Percentiles rank a stretch among this genome's conserved stretches.
These are phyloP conservation scores for Pristionchus exspectatus DNA, from an alignment of 2,888 invertebrate genomes.

Conservation along the genomic window DNA sequence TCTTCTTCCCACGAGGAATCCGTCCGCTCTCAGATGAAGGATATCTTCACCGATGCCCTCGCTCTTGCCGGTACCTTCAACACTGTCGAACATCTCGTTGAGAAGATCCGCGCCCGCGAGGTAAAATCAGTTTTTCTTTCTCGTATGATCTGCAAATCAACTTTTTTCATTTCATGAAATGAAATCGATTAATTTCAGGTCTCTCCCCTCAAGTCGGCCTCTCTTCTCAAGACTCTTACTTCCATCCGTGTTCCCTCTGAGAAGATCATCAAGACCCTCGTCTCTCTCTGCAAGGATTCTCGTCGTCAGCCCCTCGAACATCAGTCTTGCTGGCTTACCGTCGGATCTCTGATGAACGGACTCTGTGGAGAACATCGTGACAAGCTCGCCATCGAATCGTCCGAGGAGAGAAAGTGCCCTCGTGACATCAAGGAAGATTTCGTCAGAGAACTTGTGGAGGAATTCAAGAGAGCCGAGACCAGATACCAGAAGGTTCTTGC, in stretches of 20 bases:
- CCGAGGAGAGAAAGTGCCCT: conserved; percentile 31
- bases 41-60: conserved; percentile 69
- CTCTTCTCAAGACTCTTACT: conserved; percentile 57
- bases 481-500: conserved; percentile 72
- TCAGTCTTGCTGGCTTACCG: conserved; percentile 71
- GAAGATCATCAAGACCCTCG: conserved; percentile 56
- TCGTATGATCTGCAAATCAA: too few relatives aligned
- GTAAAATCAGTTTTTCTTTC: too few relatives aligned
- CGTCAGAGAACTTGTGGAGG: conserved; percentile 61
- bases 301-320: conserved; percentile 62
- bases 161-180: too few relatives aligned
- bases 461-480: conserved; percentile 62
- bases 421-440: conserved; percentile 66
- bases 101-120: conserved; percentile 63
- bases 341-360: conserved; percentile 69
- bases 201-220: conserved; percentile 45
- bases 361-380: conserved; percentile 67
- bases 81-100: conserved; percentile 63
- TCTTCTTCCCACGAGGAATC: conserved; percentile 50
- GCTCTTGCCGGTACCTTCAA: conserved; percentile 71
- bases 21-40: conserved; percentile 60
- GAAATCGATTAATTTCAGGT: conserved; percentile 56
- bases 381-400: conserved; percentile 46
- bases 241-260: conserved; percentile 59
- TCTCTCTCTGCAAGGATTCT: conserved; percentile 60